Percentiles rank a stretch among this genome's conserved stretches.
Conservation (phyloP, 2,797 vertebrate genomes). For the Gambusia yucatana region DNA sequence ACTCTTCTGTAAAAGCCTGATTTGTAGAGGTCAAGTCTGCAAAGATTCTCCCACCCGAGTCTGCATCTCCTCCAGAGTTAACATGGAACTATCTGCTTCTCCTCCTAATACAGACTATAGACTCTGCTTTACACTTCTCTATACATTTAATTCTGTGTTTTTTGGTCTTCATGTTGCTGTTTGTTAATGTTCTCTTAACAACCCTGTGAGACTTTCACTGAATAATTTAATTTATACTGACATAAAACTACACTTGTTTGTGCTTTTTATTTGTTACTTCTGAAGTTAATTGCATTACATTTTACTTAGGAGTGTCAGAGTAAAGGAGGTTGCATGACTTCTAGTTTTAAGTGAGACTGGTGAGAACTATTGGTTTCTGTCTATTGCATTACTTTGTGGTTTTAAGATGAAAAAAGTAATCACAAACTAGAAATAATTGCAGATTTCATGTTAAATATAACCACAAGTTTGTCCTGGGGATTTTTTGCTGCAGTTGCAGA, state of each 20-base stretch:
- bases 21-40: not conserved
- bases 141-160: not conserved
- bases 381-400: not conserved
- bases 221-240: not conserved
- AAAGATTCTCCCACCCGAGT: not conserved
- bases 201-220: not conserved
- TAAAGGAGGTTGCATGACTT: not conserved
- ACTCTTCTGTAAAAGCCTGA: not conserved
- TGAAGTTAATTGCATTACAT: not conserved
- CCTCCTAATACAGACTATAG: not conserved
- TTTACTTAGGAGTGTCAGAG: not conserved
- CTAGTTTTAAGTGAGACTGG: not conserved
- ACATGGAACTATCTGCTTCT: not conserved
- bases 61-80: not conserved
- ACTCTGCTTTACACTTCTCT: not conserved
- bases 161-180: not conserved
- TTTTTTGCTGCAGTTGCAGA: constrained; percentile 86
- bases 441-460: not conserved
- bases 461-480: not conserved
- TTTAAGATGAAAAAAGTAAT: not conserved
- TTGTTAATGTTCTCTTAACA: not conserved
- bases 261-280: not conserved
- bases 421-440: not conserved
- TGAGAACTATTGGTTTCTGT: not conserved
- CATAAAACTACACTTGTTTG: not conserved